These are phyloP conservation scores for Sebastes trivittatus DNA, from an alignment of 2,797 vertebrate genomes.

Conservation along the genomic window DNA sequence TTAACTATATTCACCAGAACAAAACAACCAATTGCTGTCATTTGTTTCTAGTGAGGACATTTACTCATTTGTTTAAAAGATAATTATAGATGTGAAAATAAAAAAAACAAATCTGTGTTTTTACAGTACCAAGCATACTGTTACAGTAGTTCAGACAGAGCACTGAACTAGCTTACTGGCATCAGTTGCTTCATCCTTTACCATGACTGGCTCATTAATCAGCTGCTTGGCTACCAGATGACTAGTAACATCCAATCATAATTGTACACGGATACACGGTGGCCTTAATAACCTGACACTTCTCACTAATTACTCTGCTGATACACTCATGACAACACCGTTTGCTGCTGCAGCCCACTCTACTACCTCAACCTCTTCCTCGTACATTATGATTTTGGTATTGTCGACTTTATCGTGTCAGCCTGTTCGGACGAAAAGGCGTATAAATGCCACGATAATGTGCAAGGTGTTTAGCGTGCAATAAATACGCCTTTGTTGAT, in stretches of 20 bases:
- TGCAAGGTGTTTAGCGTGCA: too few species aligned
- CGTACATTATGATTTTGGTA: background rate
- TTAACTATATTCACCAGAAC: background rate
- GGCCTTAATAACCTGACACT: background rate
- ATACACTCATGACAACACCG: background rate
- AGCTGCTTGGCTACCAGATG: background rate
- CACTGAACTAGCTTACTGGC: background rate
- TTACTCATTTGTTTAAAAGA: background rate
- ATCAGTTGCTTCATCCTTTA: background rate
- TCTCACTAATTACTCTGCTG: slow-evolving; percentile 1
- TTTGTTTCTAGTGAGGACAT: background rate
- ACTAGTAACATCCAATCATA: background rate
- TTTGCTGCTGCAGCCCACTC: background rate
- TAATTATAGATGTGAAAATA: background rate
- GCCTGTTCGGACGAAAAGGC: too few species aligned
- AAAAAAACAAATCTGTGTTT: background rate
- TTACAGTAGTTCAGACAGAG: background rate
- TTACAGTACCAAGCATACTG: background rate
- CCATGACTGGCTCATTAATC: background rate
- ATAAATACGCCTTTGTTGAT: too few species aligned
- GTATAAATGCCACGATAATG: too few species aligned
- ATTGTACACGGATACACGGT: background rate
- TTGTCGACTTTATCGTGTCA: background rate
- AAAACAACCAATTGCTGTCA: background rate
- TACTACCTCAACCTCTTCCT: background rate